Conservation (phyloP, 2,113 vertebrate species). For the Thomomys bottae region DNA sequence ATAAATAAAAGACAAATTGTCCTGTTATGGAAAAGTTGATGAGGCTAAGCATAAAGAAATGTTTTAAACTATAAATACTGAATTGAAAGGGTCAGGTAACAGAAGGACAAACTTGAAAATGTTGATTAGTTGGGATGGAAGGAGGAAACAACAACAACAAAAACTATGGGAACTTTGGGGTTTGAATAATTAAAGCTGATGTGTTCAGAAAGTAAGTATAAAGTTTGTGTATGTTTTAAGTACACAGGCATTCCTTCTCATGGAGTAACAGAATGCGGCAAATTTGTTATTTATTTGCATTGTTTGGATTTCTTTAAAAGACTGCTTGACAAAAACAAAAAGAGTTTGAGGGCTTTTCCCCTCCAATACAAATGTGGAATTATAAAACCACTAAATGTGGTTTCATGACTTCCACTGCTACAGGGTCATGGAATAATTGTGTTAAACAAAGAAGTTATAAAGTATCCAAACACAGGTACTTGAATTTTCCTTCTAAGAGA, state of each 20-base stretch:
- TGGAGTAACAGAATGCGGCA: slow-evolving; percentile 35
- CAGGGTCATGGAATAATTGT: background rate
- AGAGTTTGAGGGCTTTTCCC: background rate
- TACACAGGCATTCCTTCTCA: background rate
- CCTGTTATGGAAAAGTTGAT: background rate
- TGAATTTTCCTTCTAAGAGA: slow-evolving; percentile 8
- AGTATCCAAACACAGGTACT: slow-evolving; percentile 39
- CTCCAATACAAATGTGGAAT: background rate
- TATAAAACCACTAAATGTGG: slow-evolving; percentile 23
- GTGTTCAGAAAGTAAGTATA: background rate
- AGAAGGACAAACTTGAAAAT: background rate
- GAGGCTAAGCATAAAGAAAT: background rate
- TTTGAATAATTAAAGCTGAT: slow-evolving; percentile 51
- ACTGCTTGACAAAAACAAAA: slow-evolving; percentile 12
- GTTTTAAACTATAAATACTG: background rate
- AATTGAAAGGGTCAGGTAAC: background rate
- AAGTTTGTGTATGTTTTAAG: slow-evolving; percentile 29
- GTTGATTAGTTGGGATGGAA: background rate
- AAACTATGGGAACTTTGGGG: background rate
- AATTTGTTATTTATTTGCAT: slow-evolving; percentile 52
- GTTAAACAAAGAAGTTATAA: slow-evolving; percentile 27
- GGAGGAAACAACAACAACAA: slow-evolving; percentile 15
- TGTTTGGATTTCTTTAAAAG: slow-evolving; percentile 53
- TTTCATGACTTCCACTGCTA: slow-evolving; percentile 26
- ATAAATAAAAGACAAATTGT: background rate